Conservation (phyloP, 2,888 invertebrate species). For the Osmoderma eremita region DNA sequence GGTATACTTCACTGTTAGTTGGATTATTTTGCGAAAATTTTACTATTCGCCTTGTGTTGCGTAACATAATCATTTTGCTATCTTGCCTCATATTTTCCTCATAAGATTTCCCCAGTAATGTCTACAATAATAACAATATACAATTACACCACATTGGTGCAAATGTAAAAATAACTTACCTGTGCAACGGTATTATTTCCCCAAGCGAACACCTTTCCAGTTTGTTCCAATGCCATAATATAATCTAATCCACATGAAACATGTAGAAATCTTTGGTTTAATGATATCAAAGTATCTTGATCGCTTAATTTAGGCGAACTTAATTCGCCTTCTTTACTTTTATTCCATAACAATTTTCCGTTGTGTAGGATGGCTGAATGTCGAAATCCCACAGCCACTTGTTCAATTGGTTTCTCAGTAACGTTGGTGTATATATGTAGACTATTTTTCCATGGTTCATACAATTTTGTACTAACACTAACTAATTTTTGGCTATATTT, state of each 20-base stretch:
- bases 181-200: constrained; percentile 78
- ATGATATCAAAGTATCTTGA: constrained; percentile 55
- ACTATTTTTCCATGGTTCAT: constrained; percentile 59
- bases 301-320: constrained; percentile 72
- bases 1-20: constrained; percentile 57
- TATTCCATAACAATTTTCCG: constrained; percentile 74
- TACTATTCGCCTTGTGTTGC: constrained; percentile 77
- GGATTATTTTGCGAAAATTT: constrained; percentile 68
- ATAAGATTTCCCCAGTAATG: constrained; percentile 66
- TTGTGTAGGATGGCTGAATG: constrained; percentile 70
- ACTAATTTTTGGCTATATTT: constrained; percentile 53
- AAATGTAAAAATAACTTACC: constrained; percentile 57
- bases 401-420: constrained; percentile 51
- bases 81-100: constrained; percentile 70
- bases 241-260: constrained; percentile 82
- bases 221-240: constrained; percentile 74
- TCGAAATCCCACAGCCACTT: constrained; percentile 78
- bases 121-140: constrained; percentile 60
- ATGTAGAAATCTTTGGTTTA: constrained; percentile 58
- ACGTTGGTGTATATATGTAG: constrained; percentile 59
- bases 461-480: constrained; percentile 47
- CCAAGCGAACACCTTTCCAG: constrained; percentile 78
- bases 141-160: no score
- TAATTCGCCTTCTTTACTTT: constrained; percentile 90
- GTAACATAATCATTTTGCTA: constrained; percentile 72